phyloP scores from a whole-genome alignment of 2,797 vertebrate genomes.

The Argentina silus region DNA sequence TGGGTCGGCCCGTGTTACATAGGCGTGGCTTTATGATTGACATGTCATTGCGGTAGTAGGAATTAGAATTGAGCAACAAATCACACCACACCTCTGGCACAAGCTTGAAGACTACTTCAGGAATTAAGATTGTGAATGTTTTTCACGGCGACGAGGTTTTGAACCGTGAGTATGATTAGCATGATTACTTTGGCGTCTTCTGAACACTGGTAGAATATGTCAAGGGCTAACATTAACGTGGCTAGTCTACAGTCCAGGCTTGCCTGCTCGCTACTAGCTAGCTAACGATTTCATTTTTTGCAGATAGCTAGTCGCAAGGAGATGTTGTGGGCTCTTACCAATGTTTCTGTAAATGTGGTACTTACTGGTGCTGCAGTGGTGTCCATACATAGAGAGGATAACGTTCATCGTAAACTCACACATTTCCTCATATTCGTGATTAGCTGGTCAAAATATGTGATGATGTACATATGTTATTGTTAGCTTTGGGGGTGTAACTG shows the following conservation, averaged over 20 bases:
- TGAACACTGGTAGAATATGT: not conserved
- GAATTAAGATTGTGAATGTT: not conserved
- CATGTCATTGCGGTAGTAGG: slow-evolving; percentile 12
- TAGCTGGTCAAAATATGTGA: too few species aligned
- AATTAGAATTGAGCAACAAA: slow-evolving; percentile 3
- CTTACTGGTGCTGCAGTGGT: too few species aligned
- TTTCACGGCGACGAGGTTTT: not conserved
- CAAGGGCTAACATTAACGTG: not conserved
- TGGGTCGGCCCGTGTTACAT: not conserved
- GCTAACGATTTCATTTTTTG: too few species aligned
- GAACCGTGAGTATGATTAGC: slow-evolving; percentile 5
- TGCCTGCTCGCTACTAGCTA: too few species aligned
- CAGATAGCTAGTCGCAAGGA: too few species aligned
- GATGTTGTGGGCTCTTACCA: too few species aligned
- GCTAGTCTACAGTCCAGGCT: not conserved
- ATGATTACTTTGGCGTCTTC: not conserved
- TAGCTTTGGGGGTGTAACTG: too few species aligned
- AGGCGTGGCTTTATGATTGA: slow-evolving; percentile 11
- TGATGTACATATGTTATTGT: too few species aligned
- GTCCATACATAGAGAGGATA: too few species aligned
- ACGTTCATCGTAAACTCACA: too few species aligned
- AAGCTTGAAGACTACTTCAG: not conserved
- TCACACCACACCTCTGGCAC: not conserved
- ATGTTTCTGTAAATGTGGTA: too few species aligned
- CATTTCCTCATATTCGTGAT: too few species aligned